These are phyloP conservation scores for Ostrea denselamellosa DNA, from an alignment of 1,140 invertebrate species.

Conservation along the genomic window DNA sequence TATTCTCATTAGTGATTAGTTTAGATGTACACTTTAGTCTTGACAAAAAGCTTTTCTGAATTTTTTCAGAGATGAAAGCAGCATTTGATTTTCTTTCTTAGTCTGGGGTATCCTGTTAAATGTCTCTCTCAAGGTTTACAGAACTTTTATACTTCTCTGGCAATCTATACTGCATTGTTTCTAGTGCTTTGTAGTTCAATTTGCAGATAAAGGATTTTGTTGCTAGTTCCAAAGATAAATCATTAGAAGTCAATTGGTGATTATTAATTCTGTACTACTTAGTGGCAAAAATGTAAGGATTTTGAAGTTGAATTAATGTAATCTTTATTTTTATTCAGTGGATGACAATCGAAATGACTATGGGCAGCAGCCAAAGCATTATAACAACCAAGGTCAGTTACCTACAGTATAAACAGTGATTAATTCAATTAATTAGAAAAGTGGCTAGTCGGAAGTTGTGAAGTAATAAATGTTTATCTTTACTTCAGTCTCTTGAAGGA, in stretches of 20 bases:
- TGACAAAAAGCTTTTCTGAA: constrained; percentile 36
- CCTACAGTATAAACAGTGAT: background rate
- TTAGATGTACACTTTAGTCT: background rate
- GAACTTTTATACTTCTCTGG: constrained; percentile 9
- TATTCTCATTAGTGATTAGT: constrained; percentile 2
- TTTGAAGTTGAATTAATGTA: constrained; percentile 13
- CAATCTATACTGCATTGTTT: constrained; percentile 16
- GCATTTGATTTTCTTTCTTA: background rate
- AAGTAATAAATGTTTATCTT: background rate
- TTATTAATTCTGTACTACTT: constrained; percentile 3
- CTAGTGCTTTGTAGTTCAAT: constrained; percentile 10
- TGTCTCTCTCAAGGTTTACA: background rate
- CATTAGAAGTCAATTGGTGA: background rate
- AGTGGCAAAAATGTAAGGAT: background rate
- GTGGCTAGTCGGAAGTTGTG: background rate
- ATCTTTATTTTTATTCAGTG: background rate
- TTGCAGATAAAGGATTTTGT: background rate
- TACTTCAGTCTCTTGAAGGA: background rate
- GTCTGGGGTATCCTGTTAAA: background rate
- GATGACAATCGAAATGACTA: constrained; percentile 1
- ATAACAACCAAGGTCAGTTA: background rate
- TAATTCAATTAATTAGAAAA: constrained; percentile 31
- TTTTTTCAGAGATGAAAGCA: constrained; percentile 19
- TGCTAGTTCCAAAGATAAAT: constrained; percentile 15
- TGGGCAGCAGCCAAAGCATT: constrained; percentile 5